Evolutionary conservation across 2,888 invertebrate species (phyloP).

Genomic region (Norana najaformis): DNA sequence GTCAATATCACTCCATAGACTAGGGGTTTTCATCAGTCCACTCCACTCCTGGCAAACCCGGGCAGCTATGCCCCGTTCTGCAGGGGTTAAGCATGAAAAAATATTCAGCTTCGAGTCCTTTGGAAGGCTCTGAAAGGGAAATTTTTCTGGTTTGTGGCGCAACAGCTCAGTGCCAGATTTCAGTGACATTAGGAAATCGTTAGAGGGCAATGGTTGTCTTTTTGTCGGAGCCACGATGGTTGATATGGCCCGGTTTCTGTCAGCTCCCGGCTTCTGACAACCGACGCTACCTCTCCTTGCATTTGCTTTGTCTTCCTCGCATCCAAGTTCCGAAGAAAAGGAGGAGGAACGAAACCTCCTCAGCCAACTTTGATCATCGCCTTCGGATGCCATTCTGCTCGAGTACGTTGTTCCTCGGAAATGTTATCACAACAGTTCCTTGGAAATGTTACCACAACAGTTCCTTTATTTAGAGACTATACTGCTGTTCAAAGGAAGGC

Average conservation of each 20-base stretch:
- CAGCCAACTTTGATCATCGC: slow-evolving; percentile 30
- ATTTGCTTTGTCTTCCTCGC: background rate
- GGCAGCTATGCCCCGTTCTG: slow-evolving; percentile 53
- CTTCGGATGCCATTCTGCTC: slow-evolving; percentile 20
- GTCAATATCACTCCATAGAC: slow-evolving; percentile 55
- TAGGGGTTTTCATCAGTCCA: slow-evolving; percentile 49
- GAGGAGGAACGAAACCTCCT: slow-evolving; percentile 38
- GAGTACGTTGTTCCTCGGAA: background rate
- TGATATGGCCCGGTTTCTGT: slow-evolving; percentile 29
- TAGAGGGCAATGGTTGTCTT: slow-evolving; percentile 5
- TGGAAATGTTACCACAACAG: background rate
- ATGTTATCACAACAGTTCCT: background rate
- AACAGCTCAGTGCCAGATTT: slow-evolving; percentile 19
- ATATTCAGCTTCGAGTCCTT: slow-evolving; percentile 55
- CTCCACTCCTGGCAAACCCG: slow-evolving; percentile 55
- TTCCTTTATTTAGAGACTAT: background rate
- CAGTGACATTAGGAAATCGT: slow-evolving; percentile 8
- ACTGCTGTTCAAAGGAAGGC: background rate
- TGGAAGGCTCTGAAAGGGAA: slow-evolving; percentile 55
- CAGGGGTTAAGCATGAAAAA: slow-evolving; percentile 53
- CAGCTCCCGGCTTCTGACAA: background rate
- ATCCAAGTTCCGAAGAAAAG: slow-evolving; percentile 38
- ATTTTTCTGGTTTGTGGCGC: slow-evolving; percentile 38
- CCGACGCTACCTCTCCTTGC: slow-evolving; percentile 15
- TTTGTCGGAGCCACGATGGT: background rate